Evolutionary conservation across 2,113 vertebrate genomes (phyloP), one percentile per base, ranked within the genome.

Genomic region (Hippopotamus amphibius): DNA sequence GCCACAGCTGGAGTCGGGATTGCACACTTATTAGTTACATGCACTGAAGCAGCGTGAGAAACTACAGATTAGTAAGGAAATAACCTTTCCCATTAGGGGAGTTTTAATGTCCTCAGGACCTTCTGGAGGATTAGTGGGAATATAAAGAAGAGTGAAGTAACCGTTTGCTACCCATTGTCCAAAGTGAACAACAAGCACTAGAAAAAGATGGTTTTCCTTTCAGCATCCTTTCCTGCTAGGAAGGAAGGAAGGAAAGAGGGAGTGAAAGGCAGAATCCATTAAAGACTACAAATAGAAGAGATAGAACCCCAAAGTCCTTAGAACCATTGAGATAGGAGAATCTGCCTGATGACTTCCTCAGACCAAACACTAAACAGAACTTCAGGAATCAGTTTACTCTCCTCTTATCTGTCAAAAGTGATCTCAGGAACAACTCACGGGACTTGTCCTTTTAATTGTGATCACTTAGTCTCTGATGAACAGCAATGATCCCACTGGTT

Each of bases 1-100:
- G 68, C 65, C 87, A 63, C 83, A 96, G 93, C n/a, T 68, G 82
- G 93, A 95, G 85, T 30, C 74, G 83, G 53, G 33, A 37, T 12
- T 71, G 57, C 30, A 86, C 66, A 76, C 15, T 82, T 91, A 95
- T 68, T 85, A 93, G 43, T 86, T 88, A 48, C 12, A 24, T 59
- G 74, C 28, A 84, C 46, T 93, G 74, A 65, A 89, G 63, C 93
- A 97, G 88, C 69, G 9, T 68, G 50, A 90, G 37, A 19, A 77
- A 66, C 72, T 28, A n/a, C 12, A 84, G 30, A 88, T 92, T 89
- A 63, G 46, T 59, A 61, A 93, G 24, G 46, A 92, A 96, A 80
- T 87, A 74, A 87, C 43, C n/a, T 91, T 80, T 96, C 8, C 33
- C 19, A n/a, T 66, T n/a, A 48, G 26, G 50, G 43, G 9, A 65